A percentile compares a stretch with the other conserved stretches of the same genome.
Conservation (phyloP, 2,888 invertebrate genomes). For the Pterobdella sp. region DNA sequence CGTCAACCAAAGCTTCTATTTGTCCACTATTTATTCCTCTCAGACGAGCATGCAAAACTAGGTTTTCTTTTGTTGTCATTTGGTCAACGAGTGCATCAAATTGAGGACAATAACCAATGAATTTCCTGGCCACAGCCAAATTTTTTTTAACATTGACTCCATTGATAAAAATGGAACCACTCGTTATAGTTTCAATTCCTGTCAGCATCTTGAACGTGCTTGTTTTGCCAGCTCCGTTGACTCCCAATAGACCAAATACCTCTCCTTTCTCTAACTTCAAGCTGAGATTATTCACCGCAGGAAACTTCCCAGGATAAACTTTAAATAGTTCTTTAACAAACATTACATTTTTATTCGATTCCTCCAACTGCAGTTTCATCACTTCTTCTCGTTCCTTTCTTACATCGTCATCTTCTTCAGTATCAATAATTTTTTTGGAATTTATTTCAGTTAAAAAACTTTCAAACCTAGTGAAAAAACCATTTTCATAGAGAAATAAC, state of each 20-base stretch:
- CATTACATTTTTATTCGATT: slow-evolving; percentile 52
- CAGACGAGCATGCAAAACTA: slow-evolving; percentile 37
- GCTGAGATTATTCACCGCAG: slow-evolving; percentile 71
- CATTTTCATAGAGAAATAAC: slow-evolving; percentile 64
- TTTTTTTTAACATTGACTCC: slow-evolving; percentile 41
- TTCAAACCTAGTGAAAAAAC: no score
- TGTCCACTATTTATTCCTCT: slow-evolving; percentile 32
- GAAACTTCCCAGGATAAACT: slow-evolving; percentile 59
- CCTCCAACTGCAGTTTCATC: slow-evolving; percentile 36
- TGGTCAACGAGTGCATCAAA: slow-evolving; percentile 40
- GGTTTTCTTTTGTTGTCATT: slow-evolving; percentile 38
- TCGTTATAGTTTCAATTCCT: slow-evolving; percentile 65
- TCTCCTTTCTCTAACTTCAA: slow-evolving; percentile 60
- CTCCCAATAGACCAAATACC: slow-evolving; percentile 68
- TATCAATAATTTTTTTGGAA: no score
- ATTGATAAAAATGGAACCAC: slow-evolving; percentile 58
- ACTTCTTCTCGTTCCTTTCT: slow-evolving; percentile 47
- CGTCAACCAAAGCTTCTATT: slow-evolving; percentile 31
- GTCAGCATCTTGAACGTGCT: slow-evolving; percentile 67
- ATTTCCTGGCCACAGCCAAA: slow-evolving; percentile 59
- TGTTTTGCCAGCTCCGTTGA: slow-evolving; percentile 59
- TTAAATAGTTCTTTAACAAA: slow-evolving; percentile 63
- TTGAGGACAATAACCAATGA: slow-evolving; percentile 65
- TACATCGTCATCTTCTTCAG: slow-evolving; percentile 50
- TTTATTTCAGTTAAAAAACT: no score